A percentile compares a stretch with the other conserved stretches of the same genome.
phyloP scores from a whole-genome alignment of 2,888 invertebrate genomes.

The Dryobotodes eremita region DNA sequence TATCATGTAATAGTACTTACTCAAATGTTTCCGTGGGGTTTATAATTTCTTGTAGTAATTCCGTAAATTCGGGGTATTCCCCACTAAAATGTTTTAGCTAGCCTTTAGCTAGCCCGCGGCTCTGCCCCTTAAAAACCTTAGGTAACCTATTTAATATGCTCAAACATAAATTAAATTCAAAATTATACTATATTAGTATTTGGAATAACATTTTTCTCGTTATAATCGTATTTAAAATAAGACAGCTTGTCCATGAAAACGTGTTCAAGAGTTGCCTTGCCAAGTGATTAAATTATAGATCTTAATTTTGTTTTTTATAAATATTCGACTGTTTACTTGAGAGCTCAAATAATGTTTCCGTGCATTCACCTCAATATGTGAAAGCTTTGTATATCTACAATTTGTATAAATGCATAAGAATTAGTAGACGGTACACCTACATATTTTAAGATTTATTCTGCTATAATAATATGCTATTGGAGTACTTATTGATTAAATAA shows the following conservation, averaged over 20 bases:
- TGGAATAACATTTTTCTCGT: constrained; percentile 29
- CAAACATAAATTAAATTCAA: constrained; percentile 39
- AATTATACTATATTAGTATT: constrained; percentile 32
- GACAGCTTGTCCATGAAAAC: constrained; percentile 21
- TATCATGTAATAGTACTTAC: constrained; percentile 8
- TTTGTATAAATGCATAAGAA: constrained; percentile 8
- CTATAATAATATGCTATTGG: not conserved
- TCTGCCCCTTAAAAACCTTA: constrained; percentile 9
- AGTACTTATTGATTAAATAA: constrained; percentile 28
- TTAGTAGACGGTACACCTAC: constrained; percentile 4
- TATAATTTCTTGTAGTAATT: constrained; percentile 1
- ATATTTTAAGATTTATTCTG: constrained; percentile 18
- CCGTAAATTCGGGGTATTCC: not conserved
- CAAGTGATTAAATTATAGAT: constrained; percentile 36
- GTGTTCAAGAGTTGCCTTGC: constrained; percentile 33
- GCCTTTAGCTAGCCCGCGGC: not conserved
- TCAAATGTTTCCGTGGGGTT: constrained; percentile 12
- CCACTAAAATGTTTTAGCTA: not conserved
- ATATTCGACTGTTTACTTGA: constrained; percentile 21
- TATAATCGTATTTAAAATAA: constrained; percentile 12
- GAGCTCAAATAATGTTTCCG: constrained; percentile 37
- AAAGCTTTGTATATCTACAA: constrained; percentile 18
- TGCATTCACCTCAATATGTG: constrained; percentile 5
- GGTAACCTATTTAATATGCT: constrained; percentile 35
- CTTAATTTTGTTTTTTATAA: constrained; percentile 32